Base-by-base conservation (phyloP, 1,140 invertebrate genomes). In the Globodera rostochiensis region DNA sequence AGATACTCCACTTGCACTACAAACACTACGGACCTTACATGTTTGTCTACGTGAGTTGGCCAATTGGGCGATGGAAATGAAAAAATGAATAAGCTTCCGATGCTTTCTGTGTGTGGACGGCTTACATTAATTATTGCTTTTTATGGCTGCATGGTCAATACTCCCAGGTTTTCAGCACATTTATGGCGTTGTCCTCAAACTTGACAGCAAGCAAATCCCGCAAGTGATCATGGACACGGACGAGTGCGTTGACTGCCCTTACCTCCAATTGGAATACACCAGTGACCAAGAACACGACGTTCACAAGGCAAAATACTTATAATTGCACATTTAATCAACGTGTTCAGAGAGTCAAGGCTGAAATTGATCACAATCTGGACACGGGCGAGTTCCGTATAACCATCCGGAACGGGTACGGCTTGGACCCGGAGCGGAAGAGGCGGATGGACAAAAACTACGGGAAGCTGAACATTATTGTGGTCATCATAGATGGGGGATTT, bases 301-400 rank as follows among this genome's bases (percentile, higher is more conserved):
- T 36, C 69, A 71, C 69, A 71, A 71, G 69, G 69, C 46, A 47
- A 47, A 47, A 47, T 3, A 45, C 6, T 15, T 6, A 11, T 9
- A 36, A 7, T 6, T 6, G 57, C 13, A 15, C 3, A 5, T 69
- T 13, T 69, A 71, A 15, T 13, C 19, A 21, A 13, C 6, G 25
- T 15, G 25, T 11, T 71, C 67, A 71, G 69, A 25, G 46, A 36
- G 11, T 71, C 46, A 36, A 36, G 36, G 69, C 69, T 21, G 69
- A 71, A 47, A 45, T 71, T 36, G 36, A 71, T 21, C 69, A 71
- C 25, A 71, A 71, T 47, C 13, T 71, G 69, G 69, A 71, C 36
- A 71, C 69, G 69, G 69, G 69, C n/a, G 69, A 71, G 69, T 71
- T 71, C 69, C 69, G 69, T 1, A 71, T 71, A 36, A 71, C n/a